Percentiles rank a stretch among this genome's conserved stretches.
phyloP scores from a whole-genome alignment of 2,888 invertebrate species.

The Drosophila limbata region DNA sequence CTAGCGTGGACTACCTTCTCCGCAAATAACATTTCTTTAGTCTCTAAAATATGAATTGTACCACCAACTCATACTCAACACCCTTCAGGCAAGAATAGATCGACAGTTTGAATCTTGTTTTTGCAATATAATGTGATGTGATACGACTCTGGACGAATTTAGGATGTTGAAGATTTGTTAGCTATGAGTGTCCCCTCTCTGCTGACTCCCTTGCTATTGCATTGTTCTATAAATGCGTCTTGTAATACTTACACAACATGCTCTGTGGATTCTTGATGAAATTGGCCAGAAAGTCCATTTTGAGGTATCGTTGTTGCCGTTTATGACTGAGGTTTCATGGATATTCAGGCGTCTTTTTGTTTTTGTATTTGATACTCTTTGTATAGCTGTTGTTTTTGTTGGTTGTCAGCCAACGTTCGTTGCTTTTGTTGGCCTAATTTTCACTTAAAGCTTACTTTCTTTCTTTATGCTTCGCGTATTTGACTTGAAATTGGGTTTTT shows the following conservation, averaged over 20 bases:
- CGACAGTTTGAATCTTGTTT: no score
- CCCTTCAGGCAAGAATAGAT: no score
- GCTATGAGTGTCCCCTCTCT: no score
- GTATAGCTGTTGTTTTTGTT: conserved; percentile 19
- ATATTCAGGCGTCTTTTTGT: conserved; percentile 12
- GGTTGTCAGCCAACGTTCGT: conserved; percentile 5
- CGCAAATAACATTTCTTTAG: no score
- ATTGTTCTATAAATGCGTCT: background rate
- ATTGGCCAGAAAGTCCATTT: conserved; percentile 80
- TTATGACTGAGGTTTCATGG: conserved; percentile 39
- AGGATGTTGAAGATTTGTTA: no score
- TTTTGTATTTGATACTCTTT: background rate
- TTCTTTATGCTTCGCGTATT: conserved; percentile 40
- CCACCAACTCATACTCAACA: no score
- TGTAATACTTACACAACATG: conserved; percentile 77
- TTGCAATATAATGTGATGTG: no score
- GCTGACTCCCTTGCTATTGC: no score
- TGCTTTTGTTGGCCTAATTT: conserved; percentile 66
- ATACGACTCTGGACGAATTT: no score
- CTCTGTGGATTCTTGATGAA: conserved; percentile 67
- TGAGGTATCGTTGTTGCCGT: conserved; percentile 5
- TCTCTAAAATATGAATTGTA: no score
- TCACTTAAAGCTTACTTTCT: conserved; percentile 66
- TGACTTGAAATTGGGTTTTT: conserved; percentile 31
- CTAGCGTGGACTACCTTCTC: no score